Evolutionary conservation across 2,113 vertebrate genomes (phyloP).

Genomic region (Salvelinus sp.): DNA sequence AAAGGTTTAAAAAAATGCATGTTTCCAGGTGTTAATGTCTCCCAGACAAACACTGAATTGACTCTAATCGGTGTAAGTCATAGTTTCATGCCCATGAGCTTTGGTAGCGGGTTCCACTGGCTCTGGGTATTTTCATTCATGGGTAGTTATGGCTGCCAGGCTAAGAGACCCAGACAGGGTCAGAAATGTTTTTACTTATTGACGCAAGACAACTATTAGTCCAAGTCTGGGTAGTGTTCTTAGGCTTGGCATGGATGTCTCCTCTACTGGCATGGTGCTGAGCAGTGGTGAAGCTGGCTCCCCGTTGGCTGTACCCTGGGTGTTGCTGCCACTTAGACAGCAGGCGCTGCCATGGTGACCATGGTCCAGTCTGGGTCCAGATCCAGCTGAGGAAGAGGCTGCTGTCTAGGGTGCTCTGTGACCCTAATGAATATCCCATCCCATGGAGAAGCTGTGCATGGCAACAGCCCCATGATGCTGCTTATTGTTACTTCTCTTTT

Average conservation of each 20-base stretch:
- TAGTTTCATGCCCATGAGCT: neutral
- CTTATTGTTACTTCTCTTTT: conserved; percentile 18
- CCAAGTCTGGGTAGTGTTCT: conserved; percentile 13
- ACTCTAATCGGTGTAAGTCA: neutral
- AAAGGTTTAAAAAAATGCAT: neutral
- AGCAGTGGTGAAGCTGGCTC: neutral
- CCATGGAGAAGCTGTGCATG: neutral
- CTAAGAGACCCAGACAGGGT: conserved; percentile 3
- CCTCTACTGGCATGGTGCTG: neutral
- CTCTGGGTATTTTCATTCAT: neutral
- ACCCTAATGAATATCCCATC: conserved; percentile 43
- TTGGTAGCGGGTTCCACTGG: neutral
- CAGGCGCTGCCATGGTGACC: conserved; percentile 2
- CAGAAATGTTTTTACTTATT: conserved; percentile 8
- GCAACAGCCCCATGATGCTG: conserved; percentile 3
- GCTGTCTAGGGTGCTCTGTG: conserved; percentile 25
- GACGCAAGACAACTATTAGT: conserved; percentile 1
- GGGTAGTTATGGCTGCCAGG: conserved; percentile 2
- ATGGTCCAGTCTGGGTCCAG: conserved; percentile 4
- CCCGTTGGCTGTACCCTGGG: conserved; percentile 4
- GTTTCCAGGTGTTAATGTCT: conserved; percentile 14
- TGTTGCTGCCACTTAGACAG: conserved; percentile 7
- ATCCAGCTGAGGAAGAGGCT: conserved; percentile 16
- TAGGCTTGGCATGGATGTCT: conserved; percentile 7
- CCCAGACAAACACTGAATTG: neutral